A percentile compares a stretch with the other conserved stretches of the same genome.
These are phyloP conservation scores for Peromyscus maniculatus DNA, from an alignment of 2,113 vertebrate genomes.

Conservation along the genomic window DNA sequence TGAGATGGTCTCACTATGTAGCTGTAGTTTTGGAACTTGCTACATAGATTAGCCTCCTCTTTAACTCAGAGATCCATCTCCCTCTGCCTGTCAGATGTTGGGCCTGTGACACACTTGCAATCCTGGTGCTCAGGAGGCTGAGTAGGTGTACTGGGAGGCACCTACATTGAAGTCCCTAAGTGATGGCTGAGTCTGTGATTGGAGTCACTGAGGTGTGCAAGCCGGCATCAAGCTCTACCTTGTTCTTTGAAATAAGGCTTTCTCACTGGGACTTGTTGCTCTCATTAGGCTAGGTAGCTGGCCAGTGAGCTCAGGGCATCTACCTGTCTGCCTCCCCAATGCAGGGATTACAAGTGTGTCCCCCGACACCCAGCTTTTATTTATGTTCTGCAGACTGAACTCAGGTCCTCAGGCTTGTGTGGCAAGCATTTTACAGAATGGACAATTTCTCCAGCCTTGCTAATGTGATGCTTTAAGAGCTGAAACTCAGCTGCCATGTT, in stretches of 20 bases:
- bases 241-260: not conserved
- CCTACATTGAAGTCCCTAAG: not conserved
- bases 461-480: constrained; percentile 74
- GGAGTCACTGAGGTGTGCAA: not conserved
- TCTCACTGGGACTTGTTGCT: not conserved
- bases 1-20: not conserved
- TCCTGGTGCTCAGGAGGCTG: not conserved
- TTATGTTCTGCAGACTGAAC: not conserved
- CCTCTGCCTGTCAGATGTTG: not conserved
- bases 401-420: not conserved
- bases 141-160: not conserved
- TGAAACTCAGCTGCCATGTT: constrained; percentile 75
- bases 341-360: not conserved
- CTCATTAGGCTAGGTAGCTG: not conserved
- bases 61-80: not conserved
- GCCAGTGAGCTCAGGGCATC: not conserved
- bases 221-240: not conserved
- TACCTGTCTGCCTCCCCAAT: not conserved
- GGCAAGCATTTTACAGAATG: not conserved
- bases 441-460: constrained; percentile 19
- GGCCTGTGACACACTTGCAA: not conserved
- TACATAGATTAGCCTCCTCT: not conserved
- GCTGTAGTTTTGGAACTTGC: not conserved
- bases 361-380: not conserved
- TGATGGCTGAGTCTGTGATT: not conserved